These are phyloP conservation scores for Lanius collurio DNA, from an alignment of 2,113 vertebrate genomes.

Conservation along the genomic window DNA sequence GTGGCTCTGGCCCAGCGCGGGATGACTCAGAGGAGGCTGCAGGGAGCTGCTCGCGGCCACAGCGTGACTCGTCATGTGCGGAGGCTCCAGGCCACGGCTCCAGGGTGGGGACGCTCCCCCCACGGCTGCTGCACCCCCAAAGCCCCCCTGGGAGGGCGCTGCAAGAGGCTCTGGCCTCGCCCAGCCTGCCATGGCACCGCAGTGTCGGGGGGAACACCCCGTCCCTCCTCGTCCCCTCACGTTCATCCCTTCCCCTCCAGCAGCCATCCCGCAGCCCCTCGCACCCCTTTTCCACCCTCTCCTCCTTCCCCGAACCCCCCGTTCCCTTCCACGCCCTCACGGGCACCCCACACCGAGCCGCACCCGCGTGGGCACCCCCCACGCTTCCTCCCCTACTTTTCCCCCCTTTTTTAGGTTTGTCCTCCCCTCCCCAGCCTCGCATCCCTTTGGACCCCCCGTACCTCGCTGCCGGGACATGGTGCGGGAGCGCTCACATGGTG, in stretches of 20 bases:
- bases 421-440: neutral
- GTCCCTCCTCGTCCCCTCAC: neutral
- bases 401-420: no score
- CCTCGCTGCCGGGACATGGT: conserved; percentile 30
- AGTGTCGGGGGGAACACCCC: accelerated
- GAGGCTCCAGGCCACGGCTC: neutral
- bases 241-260: neutral
- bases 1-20: neutral
- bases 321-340: neutral
- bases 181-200: accelerated
- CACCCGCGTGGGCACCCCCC: neutral
- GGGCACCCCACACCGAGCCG: neutral
- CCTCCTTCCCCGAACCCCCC: neutral
- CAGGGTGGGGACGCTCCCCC: neutral
- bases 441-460: neutral
- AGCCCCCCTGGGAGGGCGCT: neutral
- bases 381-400: neutral
- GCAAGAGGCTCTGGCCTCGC: neutral
- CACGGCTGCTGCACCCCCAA: neutral
- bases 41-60: neutral
- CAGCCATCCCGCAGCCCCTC: neutral
- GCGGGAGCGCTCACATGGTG: neutral
- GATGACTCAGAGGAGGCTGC: conserved; percentile 31
- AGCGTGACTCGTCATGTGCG: neutral
- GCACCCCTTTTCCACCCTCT: neutral